Evolutionary conservation across 2,797 vertebrate genomes (phyloP), one percentile per base, ranked within the genome.

Genomic region (Naso thynnoides): DNA sequence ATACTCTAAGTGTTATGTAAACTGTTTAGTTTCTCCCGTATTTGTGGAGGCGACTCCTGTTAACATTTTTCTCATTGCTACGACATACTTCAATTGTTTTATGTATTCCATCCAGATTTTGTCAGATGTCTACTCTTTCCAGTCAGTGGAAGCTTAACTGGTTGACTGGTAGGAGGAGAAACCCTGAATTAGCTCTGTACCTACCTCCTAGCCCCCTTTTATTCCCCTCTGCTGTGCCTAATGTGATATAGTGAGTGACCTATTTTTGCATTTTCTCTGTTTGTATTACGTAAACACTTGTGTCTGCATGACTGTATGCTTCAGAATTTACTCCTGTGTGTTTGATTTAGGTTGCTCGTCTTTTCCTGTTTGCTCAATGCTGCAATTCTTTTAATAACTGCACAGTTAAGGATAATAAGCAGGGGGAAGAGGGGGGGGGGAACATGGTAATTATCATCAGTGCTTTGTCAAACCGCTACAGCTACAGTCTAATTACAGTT

Each of bases 321-420:
- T 1, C 31, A 23, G 56, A 60, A 31, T 78, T 82, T 15, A 50
- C 38, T 48, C 4, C 3, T 4, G 11, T 50, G 58, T 72, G 57
- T 85, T 79, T 84, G 50, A 73, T 61, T 58, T 69, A 57, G 58
- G 27, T 54, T 49, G 18, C 45, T 33, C 45, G 62, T 33, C 23
- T 3, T 76, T 83, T 88, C 85, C 73, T 82, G 49, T 78, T 79
- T 57, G 49, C 54, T 45, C 64, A 56, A 73, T 47, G 27, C 60
- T 55, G n/a, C 16, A 13, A 0, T 64, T 39, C 3, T 42, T 74
- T 64, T 73, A 21, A 63, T 67, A 0, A 3, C 42, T 65, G 23
- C 52, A 11, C 31, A 19, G 21, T 73, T 49, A 26, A 49, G 0
- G 26, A 47, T 70, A 27, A 67, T 50, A 55, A 57, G 15, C 21